Evolutionary conservation across 2,888 invertebrate species (phyloP), one percentile per base, ranked within the genome.

Genomic region (Drosophila infuscata): DNA sequence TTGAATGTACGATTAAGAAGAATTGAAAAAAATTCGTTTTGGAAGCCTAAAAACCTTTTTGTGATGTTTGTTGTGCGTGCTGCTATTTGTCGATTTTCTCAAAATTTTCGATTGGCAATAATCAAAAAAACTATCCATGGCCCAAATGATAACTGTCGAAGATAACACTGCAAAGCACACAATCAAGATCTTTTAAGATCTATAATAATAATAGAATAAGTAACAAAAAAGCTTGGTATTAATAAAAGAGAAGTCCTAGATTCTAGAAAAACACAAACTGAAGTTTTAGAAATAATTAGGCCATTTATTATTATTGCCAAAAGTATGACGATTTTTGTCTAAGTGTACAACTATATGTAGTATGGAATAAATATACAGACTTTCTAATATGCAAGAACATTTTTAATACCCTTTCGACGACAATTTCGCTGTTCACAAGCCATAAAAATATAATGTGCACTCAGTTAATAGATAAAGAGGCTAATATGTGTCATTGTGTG

Each of bases 381-480:
- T 35, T 29, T 17, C 3, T 46, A 17, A 11, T 15, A 3, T 36
- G 12, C 32, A 6, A 7, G 3, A 36, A 25, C 5, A 20, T 41
- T 15, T 25, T 25, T 20, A 33, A 33, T 38, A 49, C 30, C 48
- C 32, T 29, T 56, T 43, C 35, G 2, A 20, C 20, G 17, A 25
- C 12, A n/a, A 48, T 64, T 66, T 48, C 9, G 11, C 29, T 49
- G 54, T 32, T 12, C 43, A 32, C 51, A 33, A 38, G 3, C 20
- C 57, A 53, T 67, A 41, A 60, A 53, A 74, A 62, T 38, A 56
- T 51, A 38, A 51, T 57, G 43, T 65, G 41, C 51, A 43, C 36
- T 33, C 33, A 30, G 59, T 46, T 79, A 74, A 67, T 79, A 64
- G 60, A 79, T 64, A 70, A 75, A 70, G 56, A 49, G 66, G 66